Conservation (phyloP, 2,113 vertebrate genomes). For the Oncorhynchus tshawytscha region DNA sequence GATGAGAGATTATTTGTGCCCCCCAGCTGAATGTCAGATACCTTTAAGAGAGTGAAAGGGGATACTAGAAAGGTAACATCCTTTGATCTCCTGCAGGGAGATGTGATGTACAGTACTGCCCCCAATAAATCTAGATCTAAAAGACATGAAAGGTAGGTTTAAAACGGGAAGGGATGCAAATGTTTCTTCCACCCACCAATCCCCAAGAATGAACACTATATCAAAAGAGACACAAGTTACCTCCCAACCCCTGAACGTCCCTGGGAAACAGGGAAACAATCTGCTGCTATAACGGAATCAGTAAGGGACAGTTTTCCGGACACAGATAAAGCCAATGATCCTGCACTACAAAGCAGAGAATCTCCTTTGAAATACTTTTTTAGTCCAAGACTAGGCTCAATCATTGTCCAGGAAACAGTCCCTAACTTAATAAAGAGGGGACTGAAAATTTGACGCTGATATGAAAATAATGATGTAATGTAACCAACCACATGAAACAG, state of each 20-base stretch:
- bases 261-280: background rate
- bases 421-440: background rate
- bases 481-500: background rate
- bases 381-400: background rate
- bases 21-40: constrained; percentile 7
- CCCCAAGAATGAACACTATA: background rate
- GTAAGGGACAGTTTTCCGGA: background rate
- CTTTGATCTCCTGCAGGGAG: constrained; percentile 31
- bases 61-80: constrained; percentile 10
- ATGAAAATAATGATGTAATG: background rate
- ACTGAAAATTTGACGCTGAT: background rate
- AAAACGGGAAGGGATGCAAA: constrained; percentile 4
- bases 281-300: background rate
- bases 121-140: constrained; percentile 17
- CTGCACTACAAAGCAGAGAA: background rate
- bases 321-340: background rate
- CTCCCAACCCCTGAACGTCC: background rate
- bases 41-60: constrained; percentile 13
- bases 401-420: background rate
- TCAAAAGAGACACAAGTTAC: background rate
- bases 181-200: constrained; percentile 6
- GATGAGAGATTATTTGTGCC: background rate
- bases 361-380: background rate
- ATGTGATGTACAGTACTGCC: constrained; percentile 16
- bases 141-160: constrained; percentile 25